Evolutionary conservation across 1,140 invertebrate genomes (phyloP).

Genomic region (Sitophilus oryzae): DNA sequence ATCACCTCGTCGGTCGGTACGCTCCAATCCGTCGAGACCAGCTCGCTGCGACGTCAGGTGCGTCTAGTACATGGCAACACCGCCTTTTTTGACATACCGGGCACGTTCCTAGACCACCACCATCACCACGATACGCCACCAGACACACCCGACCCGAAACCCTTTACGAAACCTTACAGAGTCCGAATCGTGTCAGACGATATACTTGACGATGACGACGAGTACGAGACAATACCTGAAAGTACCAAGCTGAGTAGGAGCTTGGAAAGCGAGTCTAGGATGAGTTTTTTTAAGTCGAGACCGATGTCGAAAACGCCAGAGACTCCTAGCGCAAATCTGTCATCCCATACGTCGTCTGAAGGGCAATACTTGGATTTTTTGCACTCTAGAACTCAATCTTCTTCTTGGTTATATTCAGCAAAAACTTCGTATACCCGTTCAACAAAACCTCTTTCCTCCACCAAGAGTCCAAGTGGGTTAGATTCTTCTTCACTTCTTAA

Average conservation of each 20-base stretch:
- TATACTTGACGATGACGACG: constrained; percentile 1
- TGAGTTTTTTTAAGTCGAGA: not conserved
- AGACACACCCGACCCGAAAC: constrained; percentile 10
- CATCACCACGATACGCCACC: constrained; percentile 18
- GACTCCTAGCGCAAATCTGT: constrained; percentile 40
- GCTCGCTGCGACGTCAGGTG: constrained; percentile 49
- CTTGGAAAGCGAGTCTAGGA: not conserved
- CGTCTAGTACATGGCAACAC: constrained; percentile 39
- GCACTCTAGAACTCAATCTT: not conserved
- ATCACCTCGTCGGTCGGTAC: constrained; percentile 57
- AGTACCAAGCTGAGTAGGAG: not conserved
- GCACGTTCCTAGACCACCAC: constrained; percentile 15
- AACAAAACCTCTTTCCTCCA: constrained; percentile 21
- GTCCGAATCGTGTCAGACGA: constrained; percentile 17
- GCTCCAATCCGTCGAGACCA: constrained; percentile 54
- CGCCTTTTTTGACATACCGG: constrained; percentile 20
- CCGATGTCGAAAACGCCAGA: constrained; percentile 35
- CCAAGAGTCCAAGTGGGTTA: constrained; percentile 8
- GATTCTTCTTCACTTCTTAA: constrained; percentile 25
- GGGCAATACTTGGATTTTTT: constrained; percentile 19
- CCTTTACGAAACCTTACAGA: constrained; percentile 18
- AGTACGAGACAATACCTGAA: not conserved
- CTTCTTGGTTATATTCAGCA: not conserved
- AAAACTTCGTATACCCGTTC: constrained; percentile 6
- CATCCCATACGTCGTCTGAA: constrained; percentile 23